Conservation (phyloP, 2,888 invertebrate genomes). For the Nasonovia ribisnigri region DNA sequence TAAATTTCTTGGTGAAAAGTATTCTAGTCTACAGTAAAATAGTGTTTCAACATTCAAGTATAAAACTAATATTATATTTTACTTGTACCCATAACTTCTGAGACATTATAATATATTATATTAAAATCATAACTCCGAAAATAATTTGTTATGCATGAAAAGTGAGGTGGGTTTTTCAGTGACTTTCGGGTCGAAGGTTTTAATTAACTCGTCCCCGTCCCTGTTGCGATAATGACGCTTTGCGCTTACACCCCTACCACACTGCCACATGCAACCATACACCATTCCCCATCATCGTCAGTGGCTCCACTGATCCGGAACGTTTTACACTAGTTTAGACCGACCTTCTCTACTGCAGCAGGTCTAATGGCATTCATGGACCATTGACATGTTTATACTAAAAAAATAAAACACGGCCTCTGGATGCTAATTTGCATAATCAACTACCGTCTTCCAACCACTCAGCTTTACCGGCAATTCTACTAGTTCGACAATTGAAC, state of each 20-base stretch:
- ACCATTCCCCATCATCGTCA: conserved; percentile 17
- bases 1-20: background rate
- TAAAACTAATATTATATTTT: background rate
- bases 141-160: background rate
- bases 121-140: conserved; percentile 15
- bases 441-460: background rate
- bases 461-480: background rate
- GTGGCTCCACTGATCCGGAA: conserved; percentile 33
- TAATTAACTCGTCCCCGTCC: conserved; percentile 42
- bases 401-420: background rate
- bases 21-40: background rate
- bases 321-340: conserved; percentile 40
- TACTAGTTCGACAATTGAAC: background rate
- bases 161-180: background rate
- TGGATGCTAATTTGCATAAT: background rate
- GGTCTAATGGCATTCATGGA: conserved; percentile 3
- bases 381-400: conserved; percentile 17
- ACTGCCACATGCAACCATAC: background rate
- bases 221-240: conserved; percentile 52
- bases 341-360: background rate
- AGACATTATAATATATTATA: background rate
- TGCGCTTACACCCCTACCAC: background rate
- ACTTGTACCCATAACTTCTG: background rate
- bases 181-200: conserved; percentile 46
- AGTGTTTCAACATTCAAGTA: background rate